Conservation (phyloP, 1,140 invertebrate genomes). For the Drosophila sp. region DNA sequence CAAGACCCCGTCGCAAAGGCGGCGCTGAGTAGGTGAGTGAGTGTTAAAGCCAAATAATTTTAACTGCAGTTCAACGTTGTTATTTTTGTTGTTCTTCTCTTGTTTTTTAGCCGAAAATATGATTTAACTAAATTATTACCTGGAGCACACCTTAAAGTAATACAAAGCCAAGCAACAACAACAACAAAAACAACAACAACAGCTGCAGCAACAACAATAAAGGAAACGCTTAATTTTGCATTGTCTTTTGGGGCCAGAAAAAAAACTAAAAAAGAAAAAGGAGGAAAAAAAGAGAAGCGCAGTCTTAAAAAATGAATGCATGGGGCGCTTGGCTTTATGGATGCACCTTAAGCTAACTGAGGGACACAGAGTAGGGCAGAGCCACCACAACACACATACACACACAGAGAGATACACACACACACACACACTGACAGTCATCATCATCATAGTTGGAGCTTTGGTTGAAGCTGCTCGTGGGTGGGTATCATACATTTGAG, state of each 20-base stretch:
- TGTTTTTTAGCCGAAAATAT: conserved; percentile 74
- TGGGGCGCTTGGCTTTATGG: conserved; percentile 56
- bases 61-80: conserved; percentile 54
- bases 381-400: conserved; percentile 19
- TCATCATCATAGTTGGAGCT: conserved; percentile 79
- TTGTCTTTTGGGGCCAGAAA: conserved; percentile 68
- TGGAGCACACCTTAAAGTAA: conserved; percentile 84
- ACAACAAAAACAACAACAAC: conserved; percentile 72
- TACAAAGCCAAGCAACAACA: conserved; percentile 69
- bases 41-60: conserved; percentile 79
- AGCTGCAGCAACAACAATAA: conserved; percentile 79
- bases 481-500: conserved; percentile 84
- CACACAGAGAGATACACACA: conserved; percentile 7
- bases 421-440: conserved; percentile 55
- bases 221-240: conserved; percentile 83
- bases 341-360: conserved; percentile 64
- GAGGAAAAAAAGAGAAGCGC: conserved; percentile 19
- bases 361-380: conserved; percentile 53
- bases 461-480: conserved; percentile 64
- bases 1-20: conserved; percentile 61
- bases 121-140: conserved; percentile 84
- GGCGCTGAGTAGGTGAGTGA: conserved; percentile 76
- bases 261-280: conserved; percentile 24
- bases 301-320: conserved; percentile 58
- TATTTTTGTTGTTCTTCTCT: conserved; percentile 53